Base-by-base conservation (phyloP, 1,140 invertebrate species). In the Ridgeia piscesae region DNA sequence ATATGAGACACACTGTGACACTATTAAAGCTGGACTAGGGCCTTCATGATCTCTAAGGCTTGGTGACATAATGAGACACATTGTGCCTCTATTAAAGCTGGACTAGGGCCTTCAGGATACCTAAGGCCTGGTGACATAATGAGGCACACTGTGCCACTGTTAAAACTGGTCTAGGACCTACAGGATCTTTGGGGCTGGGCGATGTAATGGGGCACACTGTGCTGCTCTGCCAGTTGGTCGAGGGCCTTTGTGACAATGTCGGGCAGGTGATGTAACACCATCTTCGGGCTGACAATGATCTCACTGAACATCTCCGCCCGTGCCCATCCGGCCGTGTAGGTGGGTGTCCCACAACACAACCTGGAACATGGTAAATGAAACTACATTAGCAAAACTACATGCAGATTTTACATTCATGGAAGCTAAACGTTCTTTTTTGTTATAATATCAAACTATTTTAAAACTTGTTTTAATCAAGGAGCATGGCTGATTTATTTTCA, bases 211-310 rank as follows among this genome's bases (percentile, higher is more conserved):
- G 58, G 58, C 58, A 77, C 58, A 77, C 8, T 77, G 58, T 77
- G 58, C 27, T 77, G 58, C 58, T 94, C 92, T 2, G 93, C 48
- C 33, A 95, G 94, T 92, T 94, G 94, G 50, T 94, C 42, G 34
- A 95, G 91, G 34, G 94, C 94, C 17, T 93, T 92, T 50, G 92
- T 33, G 21, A 95, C 94, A 14, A 92, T 93, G 58, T 96, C 94
- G 2, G 96, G 96, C 91, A 96, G 94, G 93, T 96, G 96, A 93
- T 96, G 96, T 27, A 94, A 93, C 31, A 96, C 58, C 96, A 96
- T 96, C 89, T 94, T 95, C 33, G 95, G 95, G 92, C 95, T 95
- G 91, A 96, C 96, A 8, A 95, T 92, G 88, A 96, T 95, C 91
- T 96, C 94, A 91, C 93, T 93, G 92, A 96, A 96, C 77, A 95